phyloP scores from a whole-genome alignment of 64 coral and sea anemone genomes.

The Porites lutea region DNA sequence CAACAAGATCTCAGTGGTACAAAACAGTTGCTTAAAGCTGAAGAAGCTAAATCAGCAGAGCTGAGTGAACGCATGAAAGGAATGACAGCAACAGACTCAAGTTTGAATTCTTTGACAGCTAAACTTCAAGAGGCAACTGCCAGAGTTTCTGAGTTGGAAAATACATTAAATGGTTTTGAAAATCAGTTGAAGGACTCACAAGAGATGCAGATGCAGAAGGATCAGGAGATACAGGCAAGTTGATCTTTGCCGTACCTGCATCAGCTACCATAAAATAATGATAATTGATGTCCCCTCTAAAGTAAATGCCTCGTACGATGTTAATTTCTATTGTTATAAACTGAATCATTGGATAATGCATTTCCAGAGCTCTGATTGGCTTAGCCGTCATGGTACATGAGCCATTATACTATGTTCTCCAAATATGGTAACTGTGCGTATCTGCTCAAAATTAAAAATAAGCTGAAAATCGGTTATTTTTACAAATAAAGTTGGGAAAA shows the following conservation, averaged over 20 bases:
- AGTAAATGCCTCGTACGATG: too few species aligned
- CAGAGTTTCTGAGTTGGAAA: conserved; percentile 77
- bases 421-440: too few species aligned
- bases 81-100: conserved; percentile 31
- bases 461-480: too few species aligned
- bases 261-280: neutral
- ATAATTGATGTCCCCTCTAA: too few species aligned
- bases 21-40: conserved; percentile 17
- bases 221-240: conserved; percentile 78
- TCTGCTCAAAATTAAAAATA: too few species aligned
- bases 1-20: conserved; percentile 57
- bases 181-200: conserved; percentile 66
- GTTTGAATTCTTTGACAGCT: conserved; percentile 76
- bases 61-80: conserved; percentile 59
- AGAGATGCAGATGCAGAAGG: conserved; percentile 63
- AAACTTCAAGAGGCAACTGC: conserved; percentile 73
- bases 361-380: too few species aligned
- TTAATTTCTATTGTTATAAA: too few species aligned
- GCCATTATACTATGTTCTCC: too few species aligned
- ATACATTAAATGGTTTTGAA: conserved; percentile 62
- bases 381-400: too few species aligned
- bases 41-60: conserved; percentile 62
- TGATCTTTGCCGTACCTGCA: neutral
- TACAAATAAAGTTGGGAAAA: too few species aligned
- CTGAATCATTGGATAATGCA: too few species aligned